Evolutionary conservation across 23 tunicate genomes (phyloP), one percentile per base, ranked within the genome.

Genomic region (Corella eumyota): DNA sequence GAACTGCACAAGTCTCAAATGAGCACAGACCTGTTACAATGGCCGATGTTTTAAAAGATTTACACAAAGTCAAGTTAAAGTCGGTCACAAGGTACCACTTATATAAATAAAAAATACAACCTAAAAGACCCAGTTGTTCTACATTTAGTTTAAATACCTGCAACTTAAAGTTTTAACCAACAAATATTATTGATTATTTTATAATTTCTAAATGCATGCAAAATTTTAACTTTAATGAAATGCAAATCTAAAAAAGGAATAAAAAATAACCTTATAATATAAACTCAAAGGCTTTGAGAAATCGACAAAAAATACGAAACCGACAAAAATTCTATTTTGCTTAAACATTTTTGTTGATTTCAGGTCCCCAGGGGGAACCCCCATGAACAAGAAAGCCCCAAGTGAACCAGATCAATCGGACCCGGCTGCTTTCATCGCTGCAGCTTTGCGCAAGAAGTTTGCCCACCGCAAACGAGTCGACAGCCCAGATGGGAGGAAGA

Each of bases 361-460:
- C 48, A 88, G 96, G 46, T 88, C 96, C 15, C 96, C 96, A 25
- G 77, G 88, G 21, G 96, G 96, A 30, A 72, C 90, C 28, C 96
- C 96, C 6, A 44, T 79, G 34, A 63, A 69, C 9, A 86, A 86
- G 38, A 78, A 72, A 34, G 6, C 28, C 13, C 70, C 78, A 11
- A 21, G 17, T 3, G 45, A 60, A 45, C 45, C 61, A 1, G 76
- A 61, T 6, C 76, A 80, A 1, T 62, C 75, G 6, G 96, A 88
- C 62, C 77, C 88, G 0, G 96, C 88, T n/a, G 77, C 86, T 1
- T 78, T 88, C 35, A 88, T 88, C 60, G 81, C 82, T 0, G 96
- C 78, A 7, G 96, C 96, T 0, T 54, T 88, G 32, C 64, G 72
- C 13, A 88, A 73, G 56, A 88, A 88, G 38, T 88, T 88, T 62